phyloP scores from a whole-genome alignment of 1,140 invertebrate genomes.

The Zaprionus lachaisei region DNA sequence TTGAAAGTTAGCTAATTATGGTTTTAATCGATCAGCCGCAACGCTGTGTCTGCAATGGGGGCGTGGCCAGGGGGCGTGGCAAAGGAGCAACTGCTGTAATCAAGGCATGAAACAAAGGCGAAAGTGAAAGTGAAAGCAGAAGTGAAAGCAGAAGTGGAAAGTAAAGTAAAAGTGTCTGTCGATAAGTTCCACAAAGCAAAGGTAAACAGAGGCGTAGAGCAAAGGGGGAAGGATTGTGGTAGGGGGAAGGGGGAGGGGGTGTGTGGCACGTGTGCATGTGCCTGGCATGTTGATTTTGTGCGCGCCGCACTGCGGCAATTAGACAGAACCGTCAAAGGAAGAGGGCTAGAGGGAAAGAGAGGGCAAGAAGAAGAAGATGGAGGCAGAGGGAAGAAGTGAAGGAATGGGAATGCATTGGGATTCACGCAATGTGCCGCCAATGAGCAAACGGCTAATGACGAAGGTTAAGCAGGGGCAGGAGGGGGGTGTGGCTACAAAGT shows the following conservation, averaged over 20 bases:
- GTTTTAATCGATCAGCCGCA: conserved; percentile 69
- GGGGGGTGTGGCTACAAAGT: too few relatives aligned
- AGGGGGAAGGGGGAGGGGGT: not conserved
- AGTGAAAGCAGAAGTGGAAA: conserved; percentile 21
- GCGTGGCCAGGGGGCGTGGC: not conserved
- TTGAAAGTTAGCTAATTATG: conserved; percentile 77
- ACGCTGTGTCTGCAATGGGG: conserved; percentile 2
- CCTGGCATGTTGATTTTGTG: conserved; percentile 62
- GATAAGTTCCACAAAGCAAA: conserved; percentile 9
- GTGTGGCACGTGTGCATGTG: conserved; percentile 48
- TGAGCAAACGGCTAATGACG: not conserved
- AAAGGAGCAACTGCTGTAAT: conserved; percentile 44
- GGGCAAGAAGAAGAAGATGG: not conserved
- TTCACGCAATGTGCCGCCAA: conserved; percentile 1
- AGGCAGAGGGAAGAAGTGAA: not conserved
- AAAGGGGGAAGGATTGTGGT: not conserved
- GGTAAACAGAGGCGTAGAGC: not conserved
- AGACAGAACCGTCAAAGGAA: conserved; percentile 27
- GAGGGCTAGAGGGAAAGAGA: not conserved
- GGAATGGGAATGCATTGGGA: conserved; percentile 8
- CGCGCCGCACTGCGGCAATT: conserved; percentile 61
- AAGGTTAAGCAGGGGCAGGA: not conserved
- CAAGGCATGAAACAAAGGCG: conserved; percentile 39
- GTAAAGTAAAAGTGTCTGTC: conserved; percentile 28
- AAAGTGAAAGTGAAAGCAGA: conserved; percentile 22